Base-by-base conservation (phyloP, 2,113 vertebrate species). In the Tachuris rubrigastra region DNA sequence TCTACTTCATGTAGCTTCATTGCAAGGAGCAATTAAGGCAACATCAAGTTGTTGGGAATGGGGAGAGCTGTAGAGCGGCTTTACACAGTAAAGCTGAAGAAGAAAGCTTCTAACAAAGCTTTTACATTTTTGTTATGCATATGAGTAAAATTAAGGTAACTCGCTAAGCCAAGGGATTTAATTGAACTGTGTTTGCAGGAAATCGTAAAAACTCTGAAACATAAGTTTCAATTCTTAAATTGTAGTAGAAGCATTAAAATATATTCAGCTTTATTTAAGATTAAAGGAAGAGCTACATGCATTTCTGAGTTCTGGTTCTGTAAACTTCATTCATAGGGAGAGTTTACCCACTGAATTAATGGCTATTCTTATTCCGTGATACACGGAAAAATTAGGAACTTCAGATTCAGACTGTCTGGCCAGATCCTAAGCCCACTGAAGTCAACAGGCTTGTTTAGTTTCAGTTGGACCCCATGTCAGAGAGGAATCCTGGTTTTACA, bases 401-500 rank as follows among this genome's bases (percentile, higher is more conserved):
- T 62, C 1, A 5, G 55, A 46, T 66, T 88, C 17, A 42, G 46
- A 42, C 69, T 89, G 65, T 31, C 35, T 55, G 65, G 25, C 37
- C 6, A 8, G 53, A 44, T 90, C n/a, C 68, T 65, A 62, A 93
- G 56, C 65, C 79, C 31, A 41, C 47, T 94, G 93, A 89, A 77
- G 52, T 84, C 88, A 88, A 44, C 53, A 52, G 80, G 73, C 53
- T 68, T 68, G 41, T 84, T 94, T 90, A 77, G 88, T 94, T 96
- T 96, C 96, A 89, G 86, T 85, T 75, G 92, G 95, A 96, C 88
- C 95, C 83, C 39, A 22, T 85, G 92, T 87, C 68, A 85, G 87
- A 76, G 87, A 96, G 73, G 59, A 93, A 85, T 92, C 92, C 67
- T 95, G 52, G 77, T 90, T 87, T 97, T 92, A 93, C 53, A 87